Percentiles rank a stretch among this genome's conserved stretches.
Conservation (phyloP, 2,888 invertebrate species). For the Pachycephus smyrnensis region DNA sequence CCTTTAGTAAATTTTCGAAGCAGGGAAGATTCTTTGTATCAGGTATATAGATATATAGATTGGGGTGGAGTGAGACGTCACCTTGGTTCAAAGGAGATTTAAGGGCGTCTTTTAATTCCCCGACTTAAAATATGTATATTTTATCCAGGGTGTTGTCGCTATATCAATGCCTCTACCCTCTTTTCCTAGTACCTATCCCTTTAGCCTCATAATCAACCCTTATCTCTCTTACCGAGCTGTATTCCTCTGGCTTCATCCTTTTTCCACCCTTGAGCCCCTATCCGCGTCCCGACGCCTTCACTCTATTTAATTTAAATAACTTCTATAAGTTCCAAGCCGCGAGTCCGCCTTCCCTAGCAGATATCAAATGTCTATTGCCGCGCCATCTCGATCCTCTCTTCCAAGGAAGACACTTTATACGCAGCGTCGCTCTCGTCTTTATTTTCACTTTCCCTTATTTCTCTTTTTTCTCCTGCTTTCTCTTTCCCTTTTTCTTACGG, state of each 20-base stretch:
- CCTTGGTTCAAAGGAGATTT: constrained; percentile 24
- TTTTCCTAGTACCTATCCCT: constrained; percentile 24
- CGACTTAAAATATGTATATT: constrained; percentile 41
- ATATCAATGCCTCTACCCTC: constrained; percentile 41
- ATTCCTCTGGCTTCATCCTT: neutral
- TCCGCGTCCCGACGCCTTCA: constrained; percentile 24
- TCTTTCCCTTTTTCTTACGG: constrained; percentile 14
- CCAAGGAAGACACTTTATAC: constrained; percentile 10
- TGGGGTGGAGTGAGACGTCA: neutral
- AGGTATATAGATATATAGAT: too few relatives aligned
- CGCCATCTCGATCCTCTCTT: neutral
- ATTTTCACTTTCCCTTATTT: constrained; percentile 17
- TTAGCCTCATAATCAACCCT: constrained; percentile 42
- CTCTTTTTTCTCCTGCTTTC: constrained; percentile 21
- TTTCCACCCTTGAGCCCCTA: constrained; percentile 9
- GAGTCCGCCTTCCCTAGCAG: constrained; percentile 17
- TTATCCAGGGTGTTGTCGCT: constrained; percentile 49
- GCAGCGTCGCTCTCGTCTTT: constrained; percentile 12
- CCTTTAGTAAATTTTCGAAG: neutral
- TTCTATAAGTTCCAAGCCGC: constrained; percentile 46
- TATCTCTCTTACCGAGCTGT: constrained; percentile 35
- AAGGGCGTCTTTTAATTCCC: constrained; percentile 49
- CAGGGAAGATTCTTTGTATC: neutral
- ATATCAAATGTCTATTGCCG: constrained; percentile 35
- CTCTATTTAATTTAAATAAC: constrained; percentile 60